A percentile compares a stretch with the other conserved stretches of the same genome.
Evolutionary conservation across 2,888 invertebrate species (phyloP).

Genomic region (Diarsia rubi): DNA sequence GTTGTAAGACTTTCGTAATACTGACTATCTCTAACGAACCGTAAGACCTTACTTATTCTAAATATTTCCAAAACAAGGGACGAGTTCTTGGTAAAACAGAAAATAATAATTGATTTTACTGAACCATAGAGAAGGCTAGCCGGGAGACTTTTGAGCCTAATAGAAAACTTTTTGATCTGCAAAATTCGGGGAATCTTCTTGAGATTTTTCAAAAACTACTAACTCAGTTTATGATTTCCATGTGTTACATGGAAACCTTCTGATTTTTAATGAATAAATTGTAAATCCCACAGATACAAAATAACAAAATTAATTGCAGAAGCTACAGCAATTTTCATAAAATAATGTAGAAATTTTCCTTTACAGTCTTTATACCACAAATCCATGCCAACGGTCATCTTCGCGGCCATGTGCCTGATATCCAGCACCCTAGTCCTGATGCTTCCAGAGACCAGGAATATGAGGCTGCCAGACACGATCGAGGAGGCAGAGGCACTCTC

Average conservation of each 20-base stretch:
- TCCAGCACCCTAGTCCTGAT: constrained; percentile 92
- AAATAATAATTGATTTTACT: not conserved
- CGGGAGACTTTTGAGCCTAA: not conserved
- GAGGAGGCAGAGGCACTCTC: constrained; percentile 92
- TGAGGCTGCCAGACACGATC: constrained; percentile 92
- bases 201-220: not conserved
- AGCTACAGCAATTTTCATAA: not conserved
- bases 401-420: constrained; percentile 91
- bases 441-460: constrained; percentile 93
- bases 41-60: not conserved
- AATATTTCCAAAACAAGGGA: not conserved
- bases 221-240: not conserved
- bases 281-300: not conserved
- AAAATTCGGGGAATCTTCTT: not conserved
- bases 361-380: constrained; percentile 84
- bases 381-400: constrained; percentile 92
- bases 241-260: not conserved
- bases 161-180: not conserved
- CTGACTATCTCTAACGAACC: not conserved
- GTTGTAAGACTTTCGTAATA: not conserved
- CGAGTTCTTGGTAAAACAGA: not conserved
- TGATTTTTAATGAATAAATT: not conserved
- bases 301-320: not conserved
- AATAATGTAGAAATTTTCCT: constrained; percentile 18
- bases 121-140: not conserved